A percentile compares a stretch with the other conserved stretches of the same genome.
These are phyloP conservation scores for Platycnemis pennipes DNA, from an alignment of 2,888 invertebrate species.

Conservation along the genomic window DNA sequence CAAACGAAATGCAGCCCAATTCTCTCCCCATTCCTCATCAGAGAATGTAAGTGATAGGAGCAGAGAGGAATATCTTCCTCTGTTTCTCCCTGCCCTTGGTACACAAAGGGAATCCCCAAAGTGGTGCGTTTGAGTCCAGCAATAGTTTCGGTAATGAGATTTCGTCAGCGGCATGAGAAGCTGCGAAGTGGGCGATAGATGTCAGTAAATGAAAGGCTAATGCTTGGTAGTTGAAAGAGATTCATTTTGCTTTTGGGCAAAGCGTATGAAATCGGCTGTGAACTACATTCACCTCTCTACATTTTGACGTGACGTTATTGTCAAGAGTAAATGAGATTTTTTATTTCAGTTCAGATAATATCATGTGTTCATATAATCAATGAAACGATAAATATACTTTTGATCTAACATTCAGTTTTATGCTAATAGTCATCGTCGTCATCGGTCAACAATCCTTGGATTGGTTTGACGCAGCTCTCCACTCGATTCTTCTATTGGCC, in stretches of 20 bases:
- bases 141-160: constrained; percentile 26
- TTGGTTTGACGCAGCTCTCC: no score
- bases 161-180: neutral
- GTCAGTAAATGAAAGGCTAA: neutral
- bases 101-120: neutral
- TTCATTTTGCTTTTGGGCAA: neutral
- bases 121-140: neutral
- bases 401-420: no score
- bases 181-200: neutral
- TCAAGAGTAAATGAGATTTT: no score
- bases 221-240: neutral
- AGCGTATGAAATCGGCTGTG: neutral
- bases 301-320: no score
- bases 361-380: no score
- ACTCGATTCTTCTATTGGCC: no score
- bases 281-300: neutral
- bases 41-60: neutral
- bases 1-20: neutral
- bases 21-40: neutral
- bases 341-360: no score
- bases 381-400: no score
- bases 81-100: neutral
- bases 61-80: constrained; percentile 1
- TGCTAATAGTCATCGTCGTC: no score
- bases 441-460: no score